Percentiles rank a stretch among this genome's conserved stretches.
Evolutionary conservation across 2,113 vertebrate genomes (phyloP).

Genomic region (Antechinus stuartii): DNA sequence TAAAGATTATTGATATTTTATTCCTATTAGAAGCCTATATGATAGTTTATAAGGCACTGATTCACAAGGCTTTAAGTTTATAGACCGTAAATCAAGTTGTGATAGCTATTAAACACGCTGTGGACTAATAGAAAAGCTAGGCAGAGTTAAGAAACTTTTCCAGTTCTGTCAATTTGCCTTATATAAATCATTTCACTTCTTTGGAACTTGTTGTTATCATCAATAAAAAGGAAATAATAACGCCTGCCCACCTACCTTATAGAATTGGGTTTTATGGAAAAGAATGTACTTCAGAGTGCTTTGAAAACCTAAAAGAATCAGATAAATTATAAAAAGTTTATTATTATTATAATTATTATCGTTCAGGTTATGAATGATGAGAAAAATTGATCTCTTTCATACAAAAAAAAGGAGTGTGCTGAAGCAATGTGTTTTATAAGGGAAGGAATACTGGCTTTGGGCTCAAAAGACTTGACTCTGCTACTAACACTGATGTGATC

Average conservation of each 20-base stretch:
- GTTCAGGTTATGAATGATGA: not conserved
- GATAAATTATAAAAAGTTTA: not conserved
- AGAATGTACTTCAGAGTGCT: not conserved
- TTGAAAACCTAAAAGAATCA: not conserved
- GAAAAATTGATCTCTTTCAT: not conserved
- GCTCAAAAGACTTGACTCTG: not conserved
- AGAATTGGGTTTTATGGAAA: not conserved
- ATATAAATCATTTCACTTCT: not conserved
- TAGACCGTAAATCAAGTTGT: not conserved
- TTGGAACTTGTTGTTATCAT: not conserved
- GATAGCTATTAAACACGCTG: not conserved
- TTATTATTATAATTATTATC: not conserved
- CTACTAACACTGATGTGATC: not conserved
- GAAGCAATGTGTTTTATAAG: not conserved
- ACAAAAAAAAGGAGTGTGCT: not conserved
- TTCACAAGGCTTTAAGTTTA: not conserved
- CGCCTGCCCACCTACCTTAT: not conserved
- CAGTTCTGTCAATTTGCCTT: not conserved
- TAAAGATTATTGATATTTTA: not conserved
- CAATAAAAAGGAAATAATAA: not conserved
- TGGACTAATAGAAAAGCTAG: not conserved
- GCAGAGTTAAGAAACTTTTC: not conserved
- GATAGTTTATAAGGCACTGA: not conserved
- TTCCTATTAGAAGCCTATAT: not conserved
- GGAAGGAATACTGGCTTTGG: not conserved